Evolutionary conservation across 2,797 vertebrate species (phyloP).

Genomic region (Cryptoprocta ferox): DNA sequence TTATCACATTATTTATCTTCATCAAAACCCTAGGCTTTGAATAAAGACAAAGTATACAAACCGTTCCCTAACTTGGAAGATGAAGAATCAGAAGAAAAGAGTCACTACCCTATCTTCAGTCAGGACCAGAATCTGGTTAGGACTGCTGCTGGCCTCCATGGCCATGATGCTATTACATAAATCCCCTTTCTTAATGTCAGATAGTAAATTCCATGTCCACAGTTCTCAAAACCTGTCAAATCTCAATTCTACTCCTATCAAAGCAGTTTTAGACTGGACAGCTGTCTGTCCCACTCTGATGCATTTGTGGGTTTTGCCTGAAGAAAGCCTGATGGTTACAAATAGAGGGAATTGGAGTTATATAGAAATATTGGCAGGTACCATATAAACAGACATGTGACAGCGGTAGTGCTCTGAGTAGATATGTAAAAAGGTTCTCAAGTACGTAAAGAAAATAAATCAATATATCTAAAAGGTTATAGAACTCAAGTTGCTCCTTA

Average conservation of each 20-base stretch:
- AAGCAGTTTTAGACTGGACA: neutral
- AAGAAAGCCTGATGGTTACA: slow-evolving; percentile 39
- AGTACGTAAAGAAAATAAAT: slow-evolving; percentile 57
- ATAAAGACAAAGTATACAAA: neutral
- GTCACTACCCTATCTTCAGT: neutral
- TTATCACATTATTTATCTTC: neutral
- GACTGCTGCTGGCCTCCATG: neutral
- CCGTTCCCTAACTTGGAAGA: slow-evolving; percentile 35
- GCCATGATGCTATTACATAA: neutral
- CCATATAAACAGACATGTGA: slow-evolving; percentile 39
- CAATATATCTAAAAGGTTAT: slow-evolving; percentile 30
- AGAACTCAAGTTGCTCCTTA: slow-evolving; percentile 25
- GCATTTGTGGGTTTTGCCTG: slow-evolving; percentile 41
- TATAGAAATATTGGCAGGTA: slow-evolving; percentile 52
- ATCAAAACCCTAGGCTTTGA: neutral
- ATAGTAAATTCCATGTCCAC: neutral
- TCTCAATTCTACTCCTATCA: slow-evolving; percentile 18
- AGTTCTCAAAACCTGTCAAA: slow-evolving; percentile 20
- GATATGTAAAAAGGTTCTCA: slow-evolving; percentile 28
- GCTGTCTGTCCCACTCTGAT: slow-evolving; percentile 34
- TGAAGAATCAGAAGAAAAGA: slow-evolving; percentile 35
- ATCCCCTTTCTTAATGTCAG: neutral
- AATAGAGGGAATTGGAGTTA: slow-evolving; percentile 22
- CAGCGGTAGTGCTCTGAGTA: neutral
- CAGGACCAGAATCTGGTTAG: neutral